Evolutionary conservation across 2,888 invertebrate species (phyloP), one percentile per base, ranked within the genome.

Genomic region (Plagiodera versicolora): DNA sequence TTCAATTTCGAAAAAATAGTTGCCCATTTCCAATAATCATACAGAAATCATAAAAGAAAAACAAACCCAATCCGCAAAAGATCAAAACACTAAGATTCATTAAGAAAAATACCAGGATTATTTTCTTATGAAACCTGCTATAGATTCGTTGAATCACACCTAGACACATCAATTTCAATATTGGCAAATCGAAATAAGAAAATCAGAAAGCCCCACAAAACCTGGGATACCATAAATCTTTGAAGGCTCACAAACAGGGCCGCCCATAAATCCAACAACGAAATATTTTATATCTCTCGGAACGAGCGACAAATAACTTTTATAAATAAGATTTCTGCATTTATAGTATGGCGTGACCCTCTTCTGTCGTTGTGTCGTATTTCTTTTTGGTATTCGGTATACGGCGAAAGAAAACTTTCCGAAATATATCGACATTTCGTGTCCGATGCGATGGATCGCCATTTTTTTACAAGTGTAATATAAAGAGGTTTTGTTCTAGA

Each of bases 241-340:
- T 35, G 35, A 30, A 58, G 30, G 46, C 58, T 20, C 48, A 39
- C 18, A 47, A 44, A 45, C 35, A 52, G 20, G 17, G 11, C 52
- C 53, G 19, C 52, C 58, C 47, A 58, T 58, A 58, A 58, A 55
- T 59, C 54, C 54, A 39, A 35, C 54, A 50, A 18, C 48, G 50
- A 55, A 59, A 59, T 59, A 59, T 58, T 61, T 58, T 61, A 61
- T 61, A 52, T 58, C 45, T 58, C 57, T 57, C 44, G 46, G 45
- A 61, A 61, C 53, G 61, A 50, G 49, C 57, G 61, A 61, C 61
- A 58, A 61, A 61, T 61, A 61, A 61, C 57, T 61, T 58, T 57
- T 50, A 57, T 57, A 61, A 57, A 61, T 61, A 61, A 61, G 56
- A 57, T 45, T 61, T 61, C 46, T 54, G 53, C 56, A 56, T 56